Evolutionary conservation across 2,113 vertebrate genomes (phyloP).

Genomic region (Columbina picui): DNA sequence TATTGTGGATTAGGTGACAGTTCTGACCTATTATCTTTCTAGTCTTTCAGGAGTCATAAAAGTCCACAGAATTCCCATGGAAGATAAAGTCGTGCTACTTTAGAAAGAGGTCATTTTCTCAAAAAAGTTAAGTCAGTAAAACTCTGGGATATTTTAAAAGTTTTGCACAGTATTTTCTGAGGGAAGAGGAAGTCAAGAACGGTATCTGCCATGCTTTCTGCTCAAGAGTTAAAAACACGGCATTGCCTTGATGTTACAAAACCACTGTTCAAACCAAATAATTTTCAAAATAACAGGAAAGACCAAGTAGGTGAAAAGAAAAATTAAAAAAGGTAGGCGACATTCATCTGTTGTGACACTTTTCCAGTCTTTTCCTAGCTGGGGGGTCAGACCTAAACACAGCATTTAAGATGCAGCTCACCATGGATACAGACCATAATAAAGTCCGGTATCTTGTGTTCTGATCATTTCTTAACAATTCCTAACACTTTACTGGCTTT

Average conservation of each 20-base stretch:
- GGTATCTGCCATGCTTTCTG: background rate
- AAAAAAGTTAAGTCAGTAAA: background rate
- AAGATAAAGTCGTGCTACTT: background rate
- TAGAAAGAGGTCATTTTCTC: background rate
- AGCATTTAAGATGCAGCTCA: background rate
- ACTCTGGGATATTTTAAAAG: background rate
- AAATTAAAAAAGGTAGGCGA: background rate
- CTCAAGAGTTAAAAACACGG: background rate
- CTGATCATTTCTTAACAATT: background rate
- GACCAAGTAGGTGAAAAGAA: rapidly evolving
- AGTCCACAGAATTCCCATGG: background rate
- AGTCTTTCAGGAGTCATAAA: background rate
- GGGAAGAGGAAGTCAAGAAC: background rate
- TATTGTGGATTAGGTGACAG: background rate
- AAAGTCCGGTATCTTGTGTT: background rate
- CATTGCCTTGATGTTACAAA: background rate
- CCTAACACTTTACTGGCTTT: background rate
- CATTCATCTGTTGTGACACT: background rate
- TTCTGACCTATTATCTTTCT: background rate
- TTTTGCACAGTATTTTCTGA: background rate
- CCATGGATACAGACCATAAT: background rate
- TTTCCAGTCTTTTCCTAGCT: background rate
- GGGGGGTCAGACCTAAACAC: background rate
- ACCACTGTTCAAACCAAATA: background rate
- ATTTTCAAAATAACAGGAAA: background rate